phyloP scores from a whole-genome alignment of 1,140 invertebrate species.

The Galendromus occidentalis region DNA sequence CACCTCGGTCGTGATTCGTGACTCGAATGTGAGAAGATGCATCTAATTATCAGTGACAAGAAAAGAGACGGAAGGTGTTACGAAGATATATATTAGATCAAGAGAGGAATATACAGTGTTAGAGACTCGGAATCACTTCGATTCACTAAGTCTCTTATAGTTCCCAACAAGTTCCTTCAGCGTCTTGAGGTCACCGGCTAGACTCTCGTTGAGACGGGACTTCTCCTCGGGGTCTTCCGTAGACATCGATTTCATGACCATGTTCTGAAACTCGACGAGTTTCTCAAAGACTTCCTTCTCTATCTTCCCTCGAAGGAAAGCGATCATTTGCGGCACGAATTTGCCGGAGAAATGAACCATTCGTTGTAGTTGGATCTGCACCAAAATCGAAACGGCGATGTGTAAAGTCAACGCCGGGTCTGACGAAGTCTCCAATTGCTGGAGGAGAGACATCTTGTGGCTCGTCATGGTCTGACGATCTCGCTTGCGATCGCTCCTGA shows the following conservation, averaged over 20 bases:
- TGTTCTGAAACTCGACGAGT: conserved; percentile 49
- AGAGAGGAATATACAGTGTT: background rate
- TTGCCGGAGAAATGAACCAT: conserved; percentile 75
- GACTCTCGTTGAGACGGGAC: conserved; percentile 26
- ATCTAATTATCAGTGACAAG: no score
- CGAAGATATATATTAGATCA: background rate
- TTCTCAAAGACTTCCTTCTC: conserved; percentile 38
- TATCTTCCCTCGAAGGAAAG: conserved; percentile 46
- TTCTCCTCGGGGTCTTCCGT: conserved; percentile 28
- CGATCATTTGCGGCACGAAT: conserved; percentile 59
- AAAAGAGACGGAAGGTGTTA: background rate
- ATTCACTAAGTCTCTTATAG: conserved; percentile 24
- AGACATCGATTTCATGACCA: conserved; percentile 41
- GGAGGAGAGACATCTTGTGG: conserved; percentile 55
- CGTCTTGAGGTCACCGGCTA: conserved; percentile 27
- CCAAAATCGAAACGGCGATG: conserved; percentile 52
- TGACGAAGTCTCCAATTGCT: conserved; percentile 43
- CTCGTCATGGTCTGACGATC: conserved; percentile 50
- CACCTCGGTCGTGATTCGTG: no score
- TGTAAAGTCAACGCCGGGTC: conserved; percentile 69
- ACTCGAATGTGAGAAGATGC: no score
- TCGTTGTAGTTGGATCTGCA: conserved; percentile 49
- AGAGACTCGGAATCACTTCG: background rate
- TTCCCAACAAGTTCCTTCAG: conserved; percentile 36
- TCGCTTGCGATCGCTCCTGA: conserved; percentile 70